These are phyloP conservation scores for Eulemur macaco DNA, from an alignment of 2,113 vertebrate genomes.

Conservation along the genomic window DNA sequence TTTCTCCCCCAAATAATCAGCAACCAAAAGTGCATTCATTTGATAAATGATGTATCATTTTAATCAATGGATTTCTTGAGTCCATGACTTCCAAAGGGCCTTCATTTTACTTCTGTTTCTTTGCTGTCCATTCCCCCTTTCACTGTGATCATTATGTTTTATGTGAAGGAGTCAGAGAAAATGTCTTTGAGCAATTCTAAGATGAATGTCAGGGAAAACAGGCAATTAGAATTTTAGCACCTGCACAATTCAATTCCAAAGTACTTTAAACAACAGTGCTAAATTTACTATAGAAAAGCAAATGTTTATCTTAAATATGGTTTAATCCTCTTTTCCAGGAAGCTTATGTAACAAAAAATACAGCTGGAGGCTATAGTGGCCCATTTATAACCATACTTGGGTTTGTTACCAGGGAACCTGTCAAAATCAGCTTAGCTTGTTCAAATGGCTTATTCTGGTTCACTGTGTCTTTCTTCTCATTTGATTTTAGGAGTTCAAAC, in stretches of 20 bases:
- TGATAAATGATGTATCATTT: not conserved
- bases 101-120: conserved; percentile 62
- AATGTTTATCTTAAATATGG: conserved; percentile 64
- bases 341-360: conserved; percentile 74
- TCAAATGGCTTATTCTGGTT: conserved; percentile 80
- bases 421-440: conserved; percentile 82
- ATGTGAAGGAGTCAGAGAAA: conserved; percentile 53
- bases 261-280: conserved; percentile 70
- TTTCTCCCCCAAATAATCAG: not conserved
- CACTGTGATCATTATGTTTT: conserved; percentile 40
- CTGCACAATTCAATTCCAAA: conserved; percentile 74
- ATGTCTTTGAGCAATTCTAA: conserved; percentile 56
- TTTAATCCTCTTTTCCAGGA: conserved; percentile 76
- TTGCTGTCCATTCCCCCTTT: conserved; percentile 24
- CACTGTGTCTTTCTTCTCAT: conserved; percentile 72
- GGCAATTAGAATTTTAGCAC: conserved; percentile 75
- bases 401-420: conserved; percentile 84
- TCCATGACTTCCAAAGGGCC: conserved; percentile 1
- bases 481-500: conserved; percentile 79
- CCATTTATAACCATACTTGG: conserved; percentile 82
- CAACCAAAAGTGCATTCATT: not conserved
- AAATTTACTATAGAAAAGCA: conserved; percentile 77
- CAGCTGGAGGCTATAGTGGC: conserved; percentile 73
- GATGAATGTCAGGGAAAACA: conserved; percentile 60
- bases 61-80: not conserved